Evolutionary conservation across 2,888 invertebrate species (phyloP), one percentile per base, ranked within the genome.

Genomic region (Pandemis corylana): DNA sequence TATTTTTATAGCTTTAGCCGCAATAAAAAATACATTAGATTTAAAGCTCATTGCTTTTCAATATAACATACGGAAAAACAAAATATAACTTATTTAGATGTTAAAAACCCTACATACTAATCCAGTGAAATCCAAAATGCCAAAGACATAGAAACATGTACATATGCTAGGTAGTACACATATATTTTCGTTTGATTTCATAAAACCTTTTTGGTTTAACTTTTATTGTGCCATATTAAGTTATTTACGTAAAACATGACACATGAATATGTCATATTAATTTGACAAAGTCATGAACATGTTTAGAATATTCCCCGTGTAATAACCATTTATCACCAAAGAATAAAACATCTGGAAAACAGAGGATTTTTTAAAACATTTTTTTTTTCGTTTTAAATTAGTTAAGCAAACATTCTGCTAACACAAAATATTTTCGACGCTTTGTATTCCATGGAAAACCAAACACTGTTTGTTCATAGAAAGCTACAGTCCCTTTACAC

Each of bases 1-100:
- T 83, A 85, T 84, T 85, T 85, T 79, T 84, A 84, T 81, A 79
- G 79, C 77, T 81, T 79, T 80, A 81, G 77, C 79, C 73, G 78
- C 78, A 79, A 61, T 77, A 78, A 76, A 56, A 53, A 36, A 44
- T 5, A 65, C 44, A 7, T 20, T 71, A 53, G 56, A 44, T 49
- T n/a, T n/a, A 51, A 49, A 53, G 15, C 41, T 44, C 10, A 72
- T 68, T 7, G 63, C 12, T 56, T 68, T 7, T 64, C 15, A 15
- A 36, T 63, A 7, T 15, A 20, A 63, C 51, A 68, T n/a, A 10
- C 13, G 13, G 15, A 36, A n/a, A 7, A 15, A 46, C 0, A 28
- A 41, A 44, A 67, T 3, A 12, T 10, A 9, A 5, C 13, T 28
- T 51, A n/a, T 51, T 51, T 51, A n/a, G 4, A n/a, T n/a, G 12